Evolutionary conservation across 2,888 invertebrate species (phyloP), one percentile per base, ranked within the genome.

Genomic region (Sarcophaga caerulescens): DNA sequence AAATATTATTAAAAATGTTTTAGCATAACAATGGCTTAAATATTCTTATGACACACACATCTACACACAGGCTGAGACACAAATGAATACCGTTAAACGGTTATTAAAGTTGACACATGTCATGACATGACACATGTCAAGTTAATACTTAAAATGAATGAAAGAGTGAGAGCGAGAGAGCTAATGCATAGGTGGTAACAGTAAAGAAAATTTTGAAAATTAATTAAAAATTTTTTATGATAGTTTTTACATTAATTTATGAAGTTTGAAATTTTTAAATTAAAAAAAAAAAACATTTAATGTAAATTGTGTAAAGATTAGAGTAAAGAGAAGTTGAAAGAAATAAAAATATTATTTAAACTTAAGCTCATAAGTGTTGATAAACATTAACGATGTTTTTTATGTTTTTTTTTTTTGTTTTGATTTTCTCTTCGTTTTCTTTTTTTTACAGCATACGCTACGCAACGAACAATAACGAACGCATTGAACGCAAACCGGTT

Each of bases 381-480:
- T 47, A 62, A 73, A 71, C 35, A 57, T n/a, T n/a, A 44, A 66
- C 12, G 25, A 17, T 65, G 68, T 52, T 52, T 52, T 52, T 52
- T 14, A 14, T 17, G 17, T 4, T 10, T 14, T 14, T 47, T 47
- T 21, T 60, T 66, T 74, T 52, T 76, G 35, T 62, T 73, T 52
- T 62, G 19, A 47, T 62, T 45, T n/a, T 52, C 45, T 47, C 52
- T 62, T 76, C 73, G 62, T 57, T 77, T 63, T 6, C 60, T 68
- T 23, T 71, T 77, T 62, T 74, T 74, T 85, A 60, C 63, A 85
- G 81, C 73, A 85, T 70, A 79, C 74, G 75, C 74, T 75, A 75
- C 70, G 44, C 35, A 59, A n/a, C n/a, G 45, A 57, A 68, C 60
- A n/a, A 63, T 17, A 70, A 78, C 81, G 70, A 70, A 78, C 81